Evolutionary conservation across 2,113 vertebrate genomes (phyloP).

Genomic region (Bujurquina vittata): DNA sequence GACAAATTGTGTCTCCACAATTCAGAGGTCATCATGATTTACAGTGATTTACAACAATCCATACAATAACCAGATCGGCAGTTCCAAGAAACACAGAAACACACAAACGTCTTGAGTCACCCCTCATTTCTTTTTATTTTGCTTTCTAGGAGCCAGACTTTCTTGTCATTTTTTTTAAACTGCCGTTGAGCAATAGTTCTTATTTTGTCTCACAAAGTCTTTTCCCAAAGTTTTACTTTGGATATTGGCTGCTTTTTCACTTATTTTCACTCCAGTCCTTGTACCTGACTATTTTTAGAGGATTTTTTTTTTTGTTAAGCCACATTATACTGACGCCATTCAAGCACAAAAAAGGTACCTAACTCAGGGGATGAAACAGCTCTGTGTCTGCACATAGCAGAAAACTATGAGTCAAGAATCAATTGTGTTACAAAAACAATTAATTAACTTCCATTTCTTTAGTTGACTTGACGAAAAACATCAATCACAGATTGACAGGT

Average conservation of each 20-base stretch:
- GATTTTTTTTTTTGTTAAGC: not conserved
- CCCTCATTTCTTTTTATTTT: not conserved
- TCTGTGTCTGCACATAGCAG: not conserved
- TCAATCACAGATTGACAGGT: not conserved
- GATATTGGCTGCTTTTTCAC: not conserved
- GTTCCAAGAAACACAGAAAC: not conserved
- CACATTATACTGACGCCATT: not conserved
- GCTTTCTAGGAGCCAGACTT: not conserved
- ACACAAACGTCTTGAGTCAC: not conserved
- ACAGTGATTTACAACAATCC: not conserved
- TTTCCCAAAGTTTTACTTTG: no score
- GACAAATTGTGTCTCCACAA: not conserved
- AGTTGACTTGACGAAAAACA: not conserved
- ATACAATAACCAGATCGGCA: not conserved
- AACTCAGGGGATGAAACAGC: not conserved
- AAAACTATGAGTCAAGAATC: not conserved
- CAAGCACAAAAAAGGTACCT: not conserved
- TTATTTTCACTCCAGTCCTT: not conserved
- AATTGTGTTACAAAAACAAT: no score
- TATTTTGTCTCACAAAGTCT: no score
- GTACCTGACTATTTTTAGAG: not conserved
- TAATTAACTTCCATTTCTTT: not conserved
- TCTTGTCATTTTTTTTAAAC: not conserved
- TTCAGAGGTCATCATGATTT: not conserved
- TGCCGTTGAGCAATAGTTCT: no score